Conservation (phyloP, 2,797 vertebrate genomes). For the Gymnocypris eckloni region DNA sequence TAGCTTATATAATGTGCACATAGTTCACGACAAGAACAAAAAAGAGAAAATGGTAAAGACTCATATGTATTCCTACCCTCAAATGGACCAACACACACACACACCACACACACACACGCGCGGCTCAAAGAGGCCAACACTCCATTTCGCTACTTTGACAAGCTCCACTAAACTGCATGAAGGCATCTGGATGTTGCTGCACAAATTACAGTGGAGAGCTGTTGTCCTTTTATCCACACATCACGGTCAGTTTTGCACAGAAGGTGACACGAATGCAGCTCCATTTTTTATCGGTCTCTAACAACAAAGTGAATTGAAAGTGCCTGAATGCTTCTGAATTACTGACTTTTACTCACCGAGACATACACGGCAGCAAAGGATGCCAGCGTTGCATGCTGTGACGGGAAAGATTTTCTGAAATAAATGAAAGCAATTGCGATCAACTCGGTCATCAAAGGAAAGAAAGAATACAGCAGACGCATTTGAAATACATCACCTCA, state of each 20-base stretch:
- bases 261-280: not conserved
- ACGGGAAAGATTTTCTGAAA: conserved; percentile 97
- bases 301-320: not conserved
- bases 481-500: not conserved
- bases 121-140: not conserved
- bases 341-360: conserved; percentile 86
- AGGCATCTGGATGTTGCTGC: not conserved
- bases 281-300: not conserved
- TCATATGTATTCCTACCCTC: not conserved
- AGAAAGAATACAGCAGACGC: not conserved
- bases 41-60: not conserved
- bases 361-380: conserved; percentile 97
- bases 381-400: conserved; percentile 95
- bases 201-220: conserved; percentile 12
- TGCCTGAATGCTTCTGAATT: conserved; percentile 27
- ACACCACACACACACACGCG: not conserved
- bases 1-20: not conserved
- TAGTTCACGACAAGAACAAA: too few species aligned
- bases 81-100: not conserved
- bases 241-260: conserved; percentile 27
- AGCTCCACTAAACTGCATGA: not conserved
- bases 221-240: conserved; percentile 17
- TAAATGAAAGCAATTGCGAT: conserved; percentile 64
- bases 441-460: conserved; percentile 4
- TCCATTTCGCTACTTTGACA: not conserved